phyloP scores from a whole-genome alignment of 2,888 invertebrate genomes.

The Cantharis nigra region DNA sequence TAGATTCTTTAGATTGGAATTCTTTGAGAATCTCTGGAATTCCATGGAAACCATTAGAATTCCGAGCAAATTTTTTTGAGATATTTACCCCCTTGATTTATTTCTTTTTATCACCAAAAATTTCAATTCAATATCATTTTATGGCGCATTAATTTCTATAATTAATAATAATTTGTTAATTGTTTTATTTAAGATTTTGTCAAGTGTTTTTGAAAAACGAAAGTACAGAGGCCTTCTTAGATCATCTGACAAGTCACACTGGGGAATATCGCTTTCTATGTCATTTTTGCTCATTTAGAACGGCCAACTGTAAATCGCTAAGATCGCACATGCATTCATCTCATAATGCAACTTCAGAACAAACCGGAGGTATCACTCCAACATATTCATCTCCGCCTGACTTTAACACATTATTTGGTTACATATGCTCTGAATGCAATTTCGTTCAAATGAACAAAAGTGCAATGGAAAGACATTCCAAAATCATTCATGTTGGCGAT shows the following conservation, averaged over 20 bases:
- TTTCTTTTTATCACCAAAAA: too few relatives aligned
- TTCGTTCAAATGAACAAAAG: slow-evolving; percentile 69
- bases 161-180: not conserved
- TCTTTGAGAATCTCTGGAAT: too few relatives aligned
- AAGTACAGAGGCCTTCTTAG: slow-evolving; percentile 61
- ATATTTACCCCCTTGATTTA: too few relatives aligned
- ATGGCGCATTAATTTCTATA: too few relatives aligned
- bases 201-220: slow-evolving; percentile 34
- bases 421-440: slow-evolving; percentile 74
- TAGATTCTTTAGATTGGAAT: too few relatives aligned
- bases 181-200: slow-evolving; percentile 46
- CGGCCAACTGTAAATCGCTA: slow-evolving; percentile 43
- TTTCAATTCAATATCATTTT: too few relatives aligned
- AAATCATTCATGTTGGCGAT: slow-evolving; percentile 59
- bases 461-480: slow-evolving; percentile 67
- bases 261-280: slow-evolving; percentile 77
- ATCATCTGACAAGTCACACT: slow-evolving; percentile 77
- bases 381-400: slow-evolving; percentile 30
- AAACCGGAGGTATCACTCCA: slow-evolving; percentile 39
- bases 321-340: slow-evolving; percentile 38
- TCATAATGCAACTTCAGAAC: slow-evolving; percentile 41
- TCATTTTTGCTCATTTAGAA: slow-evolving; percentile 59
- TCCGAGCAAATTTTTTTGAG: too few relatives aligned
- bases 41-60: too few relatives aligned
- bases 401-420: slow-evolving; percentile 56